phyloP scores from a whole-genome alignment of 2,113 vertebrate genomes.

The Cavia porcellus region DNA sequence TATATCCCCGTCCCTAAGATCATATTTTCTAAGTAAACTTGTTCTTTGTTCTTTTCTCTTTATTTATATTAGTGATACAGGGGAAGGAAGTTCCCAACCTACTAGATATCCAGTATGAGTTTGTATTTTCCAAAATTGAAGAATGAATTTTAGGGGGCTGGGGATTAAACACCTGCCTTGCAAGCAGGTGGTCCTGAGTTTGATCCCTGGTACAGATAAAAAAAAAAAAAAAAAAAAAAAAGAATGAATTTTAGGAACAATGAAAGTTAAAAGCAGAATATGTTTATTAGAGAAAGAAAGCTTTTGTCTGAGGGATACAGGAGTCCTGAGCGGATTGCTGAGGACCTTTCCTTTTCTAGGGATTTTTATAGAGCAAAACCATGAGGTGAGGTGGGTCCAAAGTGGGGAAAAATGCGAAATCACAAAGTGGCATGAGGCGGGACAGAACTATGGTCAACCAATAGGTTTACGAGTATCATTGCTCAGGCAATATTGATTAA shows the following conservation, averaged over 20 bases:
- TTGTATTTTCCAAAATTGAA: background rate
- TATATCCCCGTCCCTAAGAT: too few relatives aligned
- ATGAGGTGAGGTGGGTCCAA: background rate
- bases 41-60: background rate
- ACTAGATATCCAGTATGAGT: background rate
- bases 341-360: background rate
- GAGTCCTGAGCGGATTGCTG: background rate
- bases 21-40: background rate
- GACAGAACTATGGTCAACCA: background rate
- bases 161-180: too few relatives aligned
- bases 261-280: background rate
- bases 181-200: too few relatives aligned
- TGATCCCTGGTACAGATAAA: too few relatives aligned
- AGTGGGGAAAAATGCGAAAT: background rate
- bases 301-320: background rate
- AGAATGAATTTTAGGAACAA: background rate
- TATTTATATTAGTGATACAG: background rate
- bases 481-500: background rate
- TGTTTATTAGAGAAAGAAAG: background rate
- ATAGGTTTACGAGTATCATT: background rate
- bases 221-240: too few relatives aligned
- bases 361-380: background rate
- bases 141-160: too few relatives aligned
- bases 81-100: background rate
- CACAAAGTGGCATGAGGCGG: background rate